phyloP scores from a whole-genome alignment of 2,888 invertebrate genomes.

The Xestia sexstrigata region DNA sequence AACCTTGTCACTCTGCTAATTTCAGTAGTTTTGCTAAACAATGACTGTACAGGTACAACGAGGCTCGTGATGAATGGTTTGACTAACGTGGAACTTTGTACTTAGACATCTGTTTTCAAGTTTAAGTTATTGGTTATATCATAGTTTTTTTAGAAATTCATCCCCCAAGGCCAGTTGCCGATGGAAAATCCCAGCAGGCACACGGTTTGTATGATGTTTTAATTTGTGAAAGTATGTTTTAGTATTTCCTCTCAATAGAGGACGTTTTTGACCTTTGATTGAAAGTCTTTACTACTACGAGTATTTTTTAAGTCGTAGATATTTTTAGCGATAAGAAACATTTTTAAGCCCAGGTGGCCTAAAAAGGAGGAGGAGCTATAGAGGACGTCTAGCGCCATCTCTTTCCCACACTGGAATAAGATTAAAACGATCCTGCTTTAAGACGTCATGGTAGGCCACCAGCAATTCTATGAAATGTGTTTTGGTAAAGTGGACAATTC shows the following conservation, averaged over 20 bases:
- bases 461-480: constrained; percentile 18
- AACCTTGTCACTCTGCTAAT: not conserved
- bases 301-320: not conserved
- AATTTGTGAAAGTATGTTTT: not conserved
- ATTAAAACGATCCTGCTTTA: no score
- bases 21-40: not conserved
- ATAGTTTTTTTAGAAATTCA: not conserved
- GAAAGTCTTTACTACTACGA: not conserved
- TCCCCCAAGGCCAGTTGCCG: not conserved
- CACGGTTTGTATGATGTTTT: not conserved
- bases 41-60: not conserved
- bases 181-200: not conserved
- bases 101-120: not conserved
- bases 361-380: no score
- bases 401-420: no score
- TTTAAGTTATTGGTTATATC: not conserved
- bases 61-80: not conserved
- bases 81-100: not conserved
- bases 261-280: not conserved
- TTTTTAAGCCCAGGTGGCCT: constrained; percentile 5
- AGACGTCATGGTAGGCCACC: no score
- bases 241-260: not conserved
- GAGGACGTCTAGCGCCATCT: no score
- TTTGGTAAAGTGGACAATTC: constrained; percentile 23
- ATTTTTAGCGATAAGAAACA: not conserved